These are phyloP conservation scores for Acrossocheilus fasciatus DNA, from an alignment of 2,797 vertebrate species.

Conservation along the genomic window DNA sequence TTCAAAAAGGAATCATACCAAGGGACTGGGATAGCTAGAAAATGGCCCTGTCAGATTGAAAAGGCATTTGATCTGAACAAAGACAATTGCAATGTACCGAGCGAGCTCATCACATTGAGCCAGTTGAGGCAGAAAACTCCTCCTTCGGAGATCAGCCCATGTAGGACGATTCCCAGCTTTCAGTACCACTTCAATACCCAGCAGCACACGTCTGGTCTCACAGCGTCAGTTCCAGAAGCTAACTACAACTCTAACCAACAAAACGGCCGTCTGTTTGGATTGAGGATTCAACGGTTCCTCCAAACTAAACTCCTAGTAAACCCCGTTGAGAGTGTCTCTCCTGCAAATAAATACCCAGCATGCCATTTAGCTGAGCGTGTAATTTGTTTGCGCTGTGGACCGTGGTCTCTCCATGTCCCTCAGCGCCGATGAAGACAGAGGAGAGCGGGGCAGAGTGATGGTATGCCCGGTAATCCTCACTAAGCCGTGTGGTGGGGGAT, in stretches of 20 bases:
- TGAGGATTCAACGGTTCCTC: constrained; percentile 41
- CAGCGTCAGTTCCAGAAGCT: constrained; percentile 18
- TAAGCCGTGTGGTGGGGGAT: constrained; percentile 52
- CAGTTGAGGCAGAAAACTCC: constrained; percentile 35
- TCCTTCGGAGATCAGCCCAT: constrained; percentile 30
- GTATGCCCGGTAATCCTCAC: constrained; percentile 59
- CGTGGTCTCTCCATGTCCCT: constrained; percentile 48
- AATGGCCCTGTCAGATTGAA: constrained; percentile 30
- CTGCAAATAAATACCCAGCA: constrained; percentile 42
- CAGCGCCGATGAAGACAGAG: constrained; percentile 25
- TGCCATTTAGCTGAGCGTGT: constrained; percentile 56
- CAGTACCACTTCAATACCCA: constrained; percentile 14
- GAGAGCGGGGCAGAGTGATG: constrained; percentile 49
- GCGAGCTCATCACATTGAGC: constrained; percentile 29
- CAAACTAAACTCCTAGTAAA: constrained; percentile 24
- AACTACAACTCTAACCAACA: constrained; percentile 37
- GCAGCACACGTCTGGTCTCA: constrained; percentile 16
- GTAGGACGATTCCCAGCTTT: constrained; percentile 20
- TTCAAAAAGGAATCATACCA: constrained; percentile 49
- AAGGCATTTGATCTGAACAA: constrained; percentile 57
- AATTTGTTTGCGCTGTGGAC: constrained; percentile 63
- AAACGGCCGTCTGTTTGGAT: constrained; percentile 24
- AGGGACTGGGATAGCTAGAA: constrained; percentile 30
- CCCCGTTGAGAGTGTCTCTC: background rate
- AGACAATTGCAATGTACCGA: constrained; percentile 42